Evolutionary conservation across 2,888 invertebrate species (phyloP).

Genomic region (Watsonalla binaria): DNA sequence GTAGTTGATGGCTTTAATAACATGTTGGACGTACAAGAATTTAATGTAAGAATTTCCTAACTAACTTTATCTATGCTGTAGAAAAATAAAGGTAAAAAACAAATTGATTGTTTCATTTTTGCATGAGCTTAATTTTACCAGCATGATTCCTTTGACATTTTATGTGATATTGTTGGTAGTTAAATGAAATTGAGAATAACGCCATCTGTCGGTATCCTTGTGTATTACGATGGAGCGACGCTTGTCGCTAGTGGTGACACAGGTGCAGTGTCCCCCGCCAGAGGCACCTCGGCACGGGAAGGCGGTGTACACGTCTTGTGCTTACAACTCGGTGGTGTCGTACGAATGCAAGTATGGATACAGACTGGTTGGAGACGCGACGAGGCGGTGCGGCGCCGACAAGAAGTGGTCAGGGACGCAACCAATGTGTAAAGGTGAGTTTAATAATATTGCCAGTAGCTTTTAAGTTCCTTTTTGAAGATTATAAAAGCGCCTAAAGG

Average conservation of each 20-base stretch:
- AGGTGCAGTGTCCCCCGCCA: constrained; percentile 95
- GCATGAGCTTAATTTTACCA: constrained; percentile 34
- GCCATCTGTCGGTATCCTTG: constrained; percentile 38
- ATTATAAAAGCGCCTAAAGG: too few relatives aligned
- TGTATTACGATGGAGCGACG: constrained; percentile 62
- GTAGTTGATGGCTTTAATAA: constrained; percentile 59
- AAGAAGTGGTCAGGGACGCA: constrained; percentile 96
- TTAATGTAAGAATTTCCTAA: constrained; percentile 59
- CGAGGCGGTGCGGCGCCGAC: constrained; percentile 95
- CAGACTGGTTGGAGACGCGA: constrained; percentile 92
- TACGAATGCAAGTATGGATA: constrained; percentile 98
- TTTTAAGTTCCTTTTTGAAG: neutral
- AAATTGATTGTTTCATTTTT: constrained; percentile 61
- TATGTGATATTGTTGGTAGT: constrained; percentile 10
- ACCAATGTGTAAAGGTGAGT: constrained; percentile 92
- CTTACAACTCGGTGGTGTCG: constrained; percentile 96
- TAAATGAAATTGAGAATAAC: constrained; percentile 21
- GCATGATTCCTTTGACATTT: constrained; percentile 12
- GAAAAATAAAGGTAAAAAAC: constrained; percentile 62
- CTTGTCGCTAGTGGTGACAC: constrained; percentile 86
- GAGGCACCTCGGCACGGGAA: constrained; percentile 95
- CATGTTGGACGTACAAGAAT: constrained; percentile 53
- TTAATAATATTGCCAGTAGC: neutral
- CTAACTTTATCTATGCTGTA: constrained; percentile 64
- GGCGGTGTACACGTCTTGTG: constrained; percentile 94